Conservation (phyloP, 2,113 vertebrate species). For the Pao palembangensis region DNA sequence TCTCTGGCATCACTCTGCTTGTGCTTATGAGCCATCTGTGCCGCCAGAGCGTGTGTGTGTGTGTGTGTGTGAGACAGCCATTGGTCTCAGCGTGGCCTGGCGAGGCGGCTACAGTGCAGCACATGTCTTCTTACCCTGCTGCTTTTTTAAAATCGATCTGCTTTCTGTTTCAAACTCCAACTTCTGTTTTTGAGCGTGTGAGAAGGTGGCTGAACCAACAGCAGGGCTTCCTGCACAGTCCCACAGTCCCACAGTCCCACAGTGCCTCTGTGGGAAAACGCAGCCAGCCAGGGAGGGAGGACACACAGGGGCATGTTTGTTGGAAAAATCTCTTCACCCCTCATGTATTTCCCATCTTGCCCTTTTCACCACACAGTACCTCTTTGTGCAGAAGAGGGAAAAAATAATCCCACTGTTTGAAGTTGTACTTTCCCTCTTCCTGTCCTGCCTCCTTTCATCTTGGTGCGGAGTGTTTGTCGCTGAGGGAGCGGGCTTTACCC, state of each 20-base stretch:
- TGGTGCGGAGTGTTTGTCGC: slow-evolving; percentile 16
- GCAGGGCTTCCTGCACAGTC: background rate
- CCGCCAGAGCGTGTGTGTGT: slow-evolving; percentile 11
- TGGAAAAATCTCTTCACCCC: slow-evolving; percentile 41
- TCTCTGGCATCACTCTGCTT: slow-evolving; percentile 32
- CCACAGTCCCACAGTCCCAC: too few species aligned
- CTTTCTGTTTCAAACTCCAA: slow-evolving; percentile 19
- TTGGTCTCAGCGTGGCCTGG: slow-evolving; percentile 25
- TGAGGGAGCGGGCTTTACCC: slow-evolving; percentile 6
- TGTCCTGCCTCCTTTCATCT: slow-evolving; percentile 8
- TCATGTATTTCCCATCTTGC: slow-evolving; percentile 42
- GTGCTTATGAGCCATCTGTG: slow-evolving; percentile 38
- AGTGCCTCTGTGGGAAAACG: background rate
- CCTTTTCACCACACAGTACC: slow-evolving; percentile 44
- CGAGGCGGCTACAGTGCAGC: slow-evolving; percentile 23
- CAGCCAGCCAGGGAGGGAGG: background rate
- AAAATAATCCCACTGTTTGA: slow-evolving; percentile 17
- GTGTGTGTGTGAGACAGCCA: slow-evolving; percentile 13
- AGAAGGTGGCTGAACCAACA: background rate
- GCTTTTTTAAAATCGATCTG: slow-evolving; percentile 4
- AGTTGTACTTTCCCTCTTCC: slow-evolving; percentile 19
- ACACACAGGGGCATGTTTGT: slow-evolving; percentile 37
- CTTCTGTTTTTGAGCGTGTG: slow-evolving; percentile 12
- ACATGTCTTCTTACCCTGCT: slow-evolving; percentile 25
- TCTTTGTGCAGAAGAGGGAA: slow-evolving; percentile 60